Conservation (phyloP, 1,140 invertebrate genomes). For the Monochamus saltuarius region DNA sequence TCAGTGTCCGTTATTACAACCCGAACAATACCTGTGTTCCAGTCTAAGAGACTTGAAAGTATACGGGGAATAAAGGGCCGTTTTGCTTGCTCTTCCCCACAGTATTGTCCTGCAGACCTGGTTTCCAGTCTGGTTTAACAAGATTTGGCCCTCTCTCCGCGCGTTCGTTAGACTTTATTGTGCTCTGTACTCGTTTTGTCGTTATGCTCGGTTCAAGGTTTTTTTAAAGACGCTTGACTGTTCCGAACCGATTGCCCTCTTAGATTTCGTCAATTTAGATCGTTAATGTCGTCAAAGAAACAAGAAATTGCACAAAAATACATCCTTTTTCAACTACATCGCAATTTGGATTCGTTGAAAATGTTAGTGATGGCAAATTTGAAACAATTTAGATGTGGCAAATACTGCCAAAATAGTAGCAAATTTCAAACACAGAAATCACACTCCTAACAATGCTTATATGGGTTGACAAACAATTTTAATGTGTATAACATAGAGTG, state of each 20-base stretch:
- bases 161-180: not conserved
- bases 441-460: no score
- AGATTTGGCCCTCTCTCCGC: not conserved
- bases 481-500: no score
- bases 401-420: no score
- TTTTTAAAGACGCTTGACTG: no score
- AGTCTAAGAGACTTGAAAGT: conserved; percentile 12
- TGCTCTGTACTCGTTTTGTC: not conserved
- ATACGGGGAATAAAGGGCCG: conserved; percentile 6
- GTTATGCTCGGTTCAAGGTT: not conserved
- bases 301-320: no score
- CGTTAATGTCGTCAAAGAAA: no score
- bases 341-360: not conserved
- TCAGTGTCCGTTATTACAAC: conserved; percentile 7
- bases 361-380: not conserved
- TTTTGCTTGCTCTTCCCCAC: conserved; percentile 4
- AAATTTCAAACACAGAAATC: no score
- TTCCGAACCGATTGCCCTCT: no score
- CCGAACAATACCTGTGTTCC: conserved; percentile 5
- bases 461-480: no score
- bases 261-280: no score
- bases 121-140: conserved; percentile 2
- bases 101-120: conserved; percentile 7
- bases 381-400: no score
- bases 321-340: not conserved